A percentile compares a stretch with the other conserved stretches of the same genome.
Evolutionary conservation across 2,113 vertebrate genomes (phyloP).

Genomic region (Saguinus imperator): DNA sequence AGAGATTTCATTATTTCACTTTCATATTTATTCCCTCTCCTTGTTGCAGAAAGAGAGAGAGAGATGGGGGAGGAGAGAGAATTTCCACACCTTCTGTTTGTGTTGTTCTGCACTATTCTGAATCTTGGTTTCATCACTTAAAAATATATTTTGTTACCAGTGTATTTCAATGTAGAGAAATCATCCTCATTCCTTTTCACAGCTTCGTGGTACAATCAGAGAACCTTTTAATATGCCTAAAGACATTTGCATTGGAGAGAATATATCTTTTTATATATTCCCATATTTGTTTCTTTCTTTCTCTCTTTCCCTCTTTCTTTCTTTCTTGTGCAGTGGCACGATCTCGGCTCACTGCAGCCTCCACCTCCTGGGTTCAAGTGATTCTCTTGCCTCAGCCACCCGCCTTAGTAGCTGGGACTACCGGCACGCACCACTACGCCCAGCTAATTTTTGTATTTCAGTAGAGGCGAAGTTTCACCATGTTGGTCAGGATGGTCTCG

Average conservation of each 20-base stretch:
- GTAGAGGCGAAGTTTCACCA: no score
- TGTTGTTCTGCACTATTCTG: neutral
- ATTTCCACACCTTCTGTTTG: neutral
- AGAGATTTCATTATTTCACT: neutral
- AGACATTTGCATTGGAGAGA: neutral
- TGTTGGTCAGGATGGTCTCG: no score
- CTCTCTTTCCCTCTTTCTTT: no score
- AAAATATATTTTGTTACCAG: neutral
- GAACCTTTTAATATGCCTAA: neutral
- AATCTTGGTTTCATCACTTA: neutral
- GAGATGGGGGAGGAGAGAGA: neutral
- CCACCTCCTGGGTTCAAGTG: no score
- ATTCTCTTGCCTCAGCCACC: no score
- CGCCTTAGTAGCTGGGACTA: no score
- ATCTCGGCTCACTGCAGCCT: no score
- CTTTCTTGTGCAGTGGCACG: no score
- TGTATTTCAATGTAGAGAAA: neutral
- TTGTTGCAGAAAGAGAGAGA: neutral
- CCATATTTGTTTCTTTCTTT: neutral
- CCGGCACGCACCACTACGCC: fast-evolving
- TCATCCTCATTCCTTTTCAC: neutral
- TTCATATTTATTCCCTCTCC: neutral
- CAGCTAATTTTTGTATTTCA: no score
- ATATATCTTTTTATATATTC: neutral
- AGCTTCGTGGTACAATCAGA: neutral